Evolutionary conservation across 2,888 invertebrate species (phyloP), one percentile per base, ranked within the genome.

Genomic region (Euplexia lucipara): DNA sequence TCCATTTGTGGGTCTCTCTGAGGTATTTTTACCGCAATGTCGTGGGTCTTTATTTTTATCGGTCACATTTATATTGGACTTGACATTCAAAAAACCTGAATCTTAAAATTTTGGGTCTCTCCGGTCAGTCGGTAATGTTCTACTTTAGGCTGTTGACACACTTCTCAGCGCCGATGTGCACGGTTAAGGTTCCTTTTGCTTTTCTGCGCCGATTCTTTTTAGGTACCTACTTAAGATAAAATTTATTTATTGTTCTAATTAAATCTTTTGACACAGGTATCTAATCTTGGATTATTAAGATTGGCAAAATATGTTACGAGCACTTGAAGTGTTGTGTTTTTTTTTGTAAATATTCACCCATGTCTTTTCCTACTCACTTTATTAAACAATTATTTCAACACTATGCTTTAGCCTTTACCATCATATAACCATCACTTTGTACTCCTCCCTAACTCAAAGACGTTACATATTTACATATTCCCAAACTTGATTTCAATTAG

Each of bases 401-500:
- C n/a, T n/a, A n/a, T n/a, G n/a, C n/a, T n/a, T n/a, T n/a, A n/a
- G n/a, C n/a, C n/a, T n/a, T n/a, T n/a, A n/a, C 26, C 2, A 9
- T 7, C 1, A 7, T n/a, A 54, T 48, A 47, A 49, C 44, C 45
- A 62, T 71, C 41, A 37, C 16, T 39, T 20, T 34, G 16, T 39
- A 51, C 45, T 56, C 32, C 6, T 7, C 16, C 22, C 47, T 20
- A 60, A 69, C 61, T 75, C 20, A n/a, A 54, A 53, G 62, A 44
- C 52, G 62, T 75, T 44, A 72, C 76, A 75, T 70, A 75, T 72
- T 72, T 62, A 72, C 71, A 72, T 75, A 75, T 75, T 70, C 62
- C 30, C 34, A 35, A 72, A 72, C 75, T 72, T 75, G 60, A 70
- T 70, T 72, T 56, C 56, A 72, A 75, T 72, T 70, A 75, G 48